Base-by-base conservation (phyloP, 37 sponge, comb jelly and placozoan species). In the Spongia lamella region DNA sequence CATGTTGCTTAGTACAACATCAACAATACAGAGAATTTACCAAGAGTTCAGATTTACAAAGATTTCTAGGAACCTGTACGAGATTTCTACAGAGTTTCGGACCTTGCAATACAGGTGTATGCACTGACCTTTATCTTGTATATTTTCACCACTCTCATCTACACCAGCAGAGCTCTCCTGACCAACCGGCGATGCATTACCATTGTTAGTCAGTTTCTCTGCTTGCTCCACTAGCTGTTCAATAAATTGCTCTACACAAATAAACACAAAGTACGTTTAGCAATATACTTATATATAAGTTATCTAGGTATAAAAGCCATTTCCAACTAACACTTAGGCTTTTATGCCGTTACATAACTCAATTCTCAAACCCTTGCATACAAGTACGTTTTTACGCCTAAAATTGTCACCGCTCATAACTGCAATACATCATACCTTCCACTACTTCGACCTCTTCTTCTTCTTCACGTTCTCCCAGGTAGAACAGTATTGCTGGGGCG, bases 161-260 rank as follows among this genome's bases (percentile, higher is more conserved):
- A 24, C 17, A 34, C 55, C 25, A 19, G 38, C 50, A 33, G 68
- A 68, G 14, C 33, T 61, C 4, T n/a, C 49, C 19, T 35, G 57
- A 51, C 57, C 56, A 16, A 35, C 84, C 20, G 72, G 75, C 13
- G 71, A 43, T 25, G 73, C 83, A 25, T 31, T 80, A 51, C 60
- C 86, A 37, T 82, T 79, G 47, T 43, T 43, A 43, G 47, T 43
- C 69, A 90, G 66, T 50, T 74, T 47, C 67, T 83, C 87, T 3
- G 91, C 91, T 38, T 89, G 81, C 39, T 89, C 86, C 35, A 89
- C 90, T 51, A 89, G 59, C 34, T 80, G 77, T 51, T 84, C 85
- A 33, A 89, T 86, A 20, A 84, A 56, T 35, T 89, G 66, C 54
- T 84, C 90, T 89, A 26, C 34, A 73, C 5, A 57, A 35, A 77